Evolutionary conservation across 2,888 invertebrate species (phyloP).

Genomic region (Lapara coniferarum): DNA sequence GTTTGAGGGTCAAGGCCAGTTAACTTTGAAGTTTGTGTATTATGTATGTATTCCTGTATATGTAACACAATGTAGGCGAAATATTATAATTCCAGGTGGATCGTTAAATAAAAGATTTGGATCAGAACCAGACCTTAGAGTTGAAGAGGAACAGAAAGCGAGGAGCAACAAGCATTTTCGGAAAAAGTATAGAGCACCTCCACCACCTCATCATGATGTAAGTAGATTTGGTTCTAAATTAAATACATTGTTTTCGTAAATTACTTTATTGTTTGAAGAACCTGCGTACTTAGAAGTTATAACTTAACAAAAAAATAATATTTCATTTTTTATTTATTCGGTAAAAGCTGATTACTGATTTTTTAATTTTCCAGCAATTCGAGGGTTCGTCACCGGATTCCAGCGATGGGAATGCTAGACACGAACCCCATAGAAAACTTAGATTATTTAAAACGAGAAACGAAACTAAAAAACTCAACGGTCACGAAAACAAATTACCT

Average conservation of each 20-base stretch:
- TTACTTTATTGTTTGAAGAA: too few relatives aligned
- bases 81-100: conserved; percentile 51
- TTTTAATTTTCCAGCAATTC: conserved; percentile 56
- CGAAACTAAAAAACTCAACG: conserved; percentile 85
- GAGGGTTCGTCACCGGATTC: conserved; percentile 85
- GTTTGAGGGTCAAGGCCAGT: not conserved
- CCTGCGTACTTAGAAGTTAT: too few relatives aligned
- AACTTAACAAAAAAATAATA: too few relatives aligned
- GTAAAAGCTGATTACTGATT: not conserved
- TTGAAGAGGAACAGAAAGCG: conserved; percentile 71
- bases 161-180: conserved; percentile 84
- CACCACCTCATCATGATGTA: conserved; percentile 80
- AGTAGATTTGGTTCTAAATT: conserved; percentile 39
- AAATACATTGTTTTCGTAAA: not conserved
- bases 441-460: conserved; percentile 90
- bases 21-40: not conserved
- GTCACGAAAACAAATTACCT: conserved; percentile 63
- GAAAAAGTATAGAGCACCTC: conserved; percentile 91
- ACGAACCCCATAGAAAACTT: conserved; percentile 81
- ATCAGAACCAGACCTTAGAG: conserved; percentile 88
- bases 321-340: too few relatives aligned
- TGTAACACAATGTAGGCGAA: not conserved
- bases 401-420: conserved; percentile 78
- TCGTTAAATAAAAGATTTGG: conserved; percentile 84
- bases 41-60: not conserved